Evolutionary conservation across 2,888 invertebrate species (phyloP).

Genomic region (Meiosimyza decipiens): DNA sequence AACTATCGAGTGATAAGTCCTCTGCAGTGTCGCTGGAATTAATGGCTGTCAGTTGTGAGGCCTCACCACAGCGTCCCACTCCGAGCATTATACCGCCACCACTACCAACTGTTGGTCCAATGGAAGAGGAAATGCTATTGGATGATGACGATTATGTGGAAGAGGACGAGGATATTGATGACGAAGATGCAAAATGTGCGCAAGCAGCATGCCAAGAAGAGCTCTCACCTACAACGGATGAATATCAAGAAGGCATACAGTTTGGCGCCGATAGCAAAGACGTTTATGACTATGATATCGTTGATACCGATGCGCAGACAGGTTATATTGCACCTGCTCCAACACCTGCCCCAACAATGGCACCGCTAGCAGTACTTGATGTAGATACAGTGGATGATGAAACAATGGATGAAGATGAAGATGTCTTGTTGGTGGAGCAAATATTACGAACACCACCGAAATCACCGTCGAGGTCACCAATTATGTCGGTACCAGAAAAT

Average conservation of each 20-base stretch:
- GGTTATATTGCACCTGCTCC: slow-evolving; percentile 64
- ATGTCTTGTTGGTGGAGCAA: not conserved
- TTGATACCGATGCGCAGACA: slow-evolving; percentile 49
- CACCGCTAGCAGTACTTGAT: slow-evolving; percentile 78
- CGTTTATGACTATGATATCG: slow-evolving; percentile 60
- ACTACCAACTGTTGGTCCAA: slow-evolving; percentile 39
- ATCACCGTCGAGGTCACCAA: not conserved
- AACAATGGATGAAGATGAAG: slow-evolving; percentile 62
- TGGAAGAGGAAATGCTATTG: slow-evolving; percentile 37
- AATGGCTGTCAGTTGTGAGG: not conserved
- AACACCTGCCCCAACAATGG: slow-evolving; percentile 68
- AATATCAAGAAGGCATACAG: slow-evolving; percentile 64
- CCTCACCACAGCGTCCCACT: not conserved
- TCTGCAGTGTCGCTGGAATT: not conserved
- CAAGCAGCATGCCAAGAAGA: slow-evolving; percentile 50
- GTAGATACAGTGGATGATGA: slow-evolving; percentile 78
- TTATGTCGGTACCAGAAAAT: not conserved
- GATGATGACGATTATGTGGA: not conserved
- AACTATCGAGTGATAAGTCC: not conserved
- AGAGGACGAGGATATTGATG: slow-evolving; percentile 27
- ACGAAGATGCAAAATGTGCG: slow-evolving; percentile 18
- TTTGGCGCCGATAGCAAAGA: slow-evolving; percentile 55
- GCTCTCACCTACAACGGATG: slow-evolving; percentile 65
- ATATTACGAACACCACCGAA: slow-evolving; percentile 8
- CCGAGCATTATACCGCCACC: slow-evolving; percentile 21